phyloP scores from a whole-genome alignment of 2,113 vertebrate genomes.

The Typhlomys cinereus region DNA sequence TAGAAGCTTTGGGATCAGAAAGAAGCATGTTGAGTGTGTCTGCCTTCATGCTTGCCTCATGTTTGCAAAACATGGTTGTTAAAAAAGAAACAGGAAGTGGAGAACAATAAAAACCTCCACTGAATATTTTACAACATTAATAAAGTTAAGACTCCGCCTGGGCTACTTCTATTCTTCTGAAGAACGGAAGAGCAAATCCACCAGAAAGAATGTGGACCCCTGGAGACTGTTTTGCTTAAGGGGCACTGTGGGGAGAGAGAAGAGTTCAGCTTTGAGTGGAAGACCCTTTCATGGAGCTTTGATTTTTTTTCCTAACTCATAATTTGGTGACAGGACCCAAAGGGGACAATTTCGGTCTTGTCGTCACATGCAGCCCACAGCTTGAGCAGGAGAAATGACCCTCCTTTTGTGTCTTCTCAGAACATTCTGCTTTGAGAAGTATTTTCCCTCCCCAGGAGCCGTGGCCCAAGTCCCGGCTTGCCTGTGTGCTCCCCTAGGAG shows the following conservation, averaged over 20 bases:
- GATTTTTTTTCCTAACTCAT: slow-evolving; percentile 56
- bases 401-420: background rate
- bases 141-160: slow-evolving; percentile 12
- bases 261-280: background rate
- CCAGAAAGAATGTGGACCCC: background rate
- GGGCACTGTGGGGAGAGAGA: background rate
- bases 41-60: background rate
- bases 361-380: slow-evolving; percentile 32
- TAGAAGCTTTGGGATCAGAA: slow-evolving; percentile 30
- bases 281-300: background rate
- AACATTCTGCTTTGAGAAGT: background rate
- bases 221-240: background rate
- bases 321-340: slow-evolving; percentile 56
- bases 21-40: slow-evolving; percentile 14
- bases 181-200: slow-evolving; percentile 21
- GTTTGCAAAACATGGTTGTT: slow-evolving; percentile 21
- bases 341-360: slow-evolving; percentile 49
- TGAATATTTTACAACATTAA: slow-evolving; percentile 46
- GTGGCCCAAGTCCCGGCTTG: background rate
- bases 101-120: background rate
- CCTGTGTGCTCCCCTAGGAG: background rate
- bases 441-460: background rate
- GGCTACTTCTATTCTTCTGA: slow-evolving; percentile 5
- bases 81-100: slow-evolving; percentile 3
- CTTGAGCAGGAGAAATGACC: background rate